phyloP scores from a whole-genome alignment of 2,113 vertebrate species.

The mouse (Mus musculus) region GRCm39 chr1:145539501-145540000 shows the following conservation, averaged over 20 bases:
- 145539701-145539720: neutral
- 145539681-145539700: neutral
- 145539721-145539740: neutral
- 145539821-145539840: neutral
- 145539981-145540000: neutral
- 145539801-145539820: neutral
- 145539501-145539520: neutral
- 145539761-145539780: neutral
- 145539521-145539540: neutral
- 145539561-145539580: neutral
- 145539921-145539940: neutral
- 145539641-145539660: neutral
- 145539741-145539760: neutral
- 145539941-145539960: neutral
- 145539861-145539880: neutral
- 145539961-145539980: neutral
- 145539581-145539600: neutral
- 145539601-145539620: neutral
- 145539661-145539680: neutral
- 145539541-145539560: neutral
- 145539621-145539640: no score
- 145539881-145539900: neutral
- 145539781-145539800: neutral
- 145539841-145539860: neutral
- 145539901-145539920: neutral